Evolutionary conservation across 2,888 invertebrate genomes (phyloP), one percentile per base, ranked within the genome.

Genomic region (Anorthoa munda): DNA sequence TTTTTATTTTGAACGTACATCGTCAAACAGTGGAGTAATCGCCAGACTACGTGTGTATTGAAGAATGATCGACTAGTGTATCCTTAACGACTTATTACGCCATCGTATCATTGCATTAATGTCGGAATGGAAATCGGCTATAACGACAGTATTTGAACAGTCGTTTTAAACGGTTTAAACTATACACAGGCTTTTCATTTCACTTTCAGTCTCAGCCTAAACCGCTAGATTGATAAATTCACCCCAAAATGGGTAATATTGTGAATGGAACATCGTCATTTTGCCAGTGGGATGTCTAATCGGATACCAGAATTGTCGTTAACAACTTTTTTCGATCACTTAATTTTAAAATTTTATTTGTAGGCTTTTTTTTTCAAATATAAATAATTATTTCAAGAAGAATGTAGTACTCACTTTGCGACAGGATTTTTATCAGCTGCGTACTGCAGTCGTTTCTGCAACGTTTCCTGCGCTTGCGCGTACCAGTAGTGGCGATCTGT

Each of bases 401-500:
- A 58, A 39, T 21, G 17, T 39, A 39, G 18, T 79, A 93, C 96
- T 94, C 90, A 96, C 96, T 96, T 96, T 15, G 96, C 96, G 11
- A 96, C 91, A 23, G 96, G 95, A 77, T 95, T 95, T 82, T 95
- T 95, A 71, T 95, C 92, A 50, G 95, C 88, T 39, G 95, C 95
- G 90, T 96, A 96, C 72, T 95, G 96, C 9, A 97, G 92, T 18
- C 97, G 94, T 87, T 97, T 96, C 64, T 96, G 95, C 66, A 97
- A 89, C 0, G 97, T 97, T 86, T 96, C 95, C 83, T 97, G 95
- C 2, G 97, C 97, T 89, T 97, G 96, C 31, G 97, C 93, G 90
- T 97, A 97, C 97, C 97, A 97, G 88, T 97, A 97, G 82, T 96
- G 95, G 77, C 96, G 96, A 93, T 97, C 97, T 97, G 95, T 23